phyloP scores from a whole-genome alignment of 2,797 vertebrate species.

The Taenioides sp. region DNA sequence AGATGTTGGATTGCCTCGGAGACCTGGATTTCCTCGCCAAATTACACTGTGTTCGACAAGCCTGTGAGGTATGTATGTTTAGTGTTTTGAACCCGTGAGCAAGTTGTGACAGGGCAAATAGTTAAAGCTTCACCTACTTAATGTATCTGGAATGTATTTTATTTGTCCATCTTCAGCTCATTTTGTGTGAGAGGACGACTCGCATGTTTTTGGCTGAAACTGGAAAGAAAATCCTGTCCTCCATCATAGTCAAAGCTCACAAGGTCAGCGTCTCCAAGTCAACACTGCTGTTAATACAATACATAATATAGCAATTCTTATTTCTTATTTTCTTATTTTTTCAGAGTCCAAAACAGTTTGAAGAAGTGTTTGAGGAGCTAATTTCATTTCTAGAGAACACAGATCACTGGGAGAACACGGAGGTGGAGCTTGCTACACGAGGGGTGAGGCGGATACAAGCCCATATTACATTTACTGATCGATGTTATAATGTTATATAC shows the following conservation, averaged over 20 bases:
- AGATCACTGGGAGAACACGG: slow-evolving; percentile 91
- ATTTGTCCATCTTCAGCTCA: slow-evolving; percentile 73
- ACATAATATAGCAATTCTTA: neutral
- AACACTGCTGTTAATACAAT: neutral
- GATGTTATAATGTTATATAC: too few relatives aligned
- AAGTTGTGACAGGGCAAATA: neutral
- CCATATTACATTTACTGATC: too few relatives aligned
- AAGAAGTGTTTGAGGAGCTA: slow-evolving; percentile 96
- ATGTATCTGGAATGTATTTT: neutral
- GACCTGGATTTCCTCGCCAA: slow-evolving; percentile 96
- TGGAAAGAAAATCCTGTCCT: slow-evolving; percentile 91
- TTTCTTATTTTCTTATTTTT: slow-evolving; percentile 5
- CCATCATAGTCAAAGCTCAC: slow-evolving; percentile 88
- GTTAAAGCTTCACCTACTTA: neutral
- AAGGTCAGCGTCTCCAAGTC: slow-evolving; percentile 77
- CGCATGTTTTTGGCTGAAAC: slow-evolving; percentile 89
- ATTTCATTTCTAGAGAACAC: slow-evolving; percentile 89
- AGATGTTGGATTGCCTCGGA: slow-evolving; percentile 90
- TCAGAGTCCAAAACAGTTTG: slow-evolving; percentile 94
- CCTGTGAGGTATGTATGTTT: slow-evolving; percentile 84
- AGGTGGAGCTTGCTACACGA: slow-evolving; percentile 88
- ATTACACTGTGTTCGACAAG: slow-evolving; percentile 93
- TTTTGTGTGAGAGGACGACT: slow-evolving; percentile 87
- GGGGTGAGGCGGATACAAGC: slow-evolving; percentile 77
- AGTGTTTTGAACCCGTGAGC: neutral